Conservation (phyloP, 2,113 vertebrate genomes). For the Hucho hucho region DNA sequence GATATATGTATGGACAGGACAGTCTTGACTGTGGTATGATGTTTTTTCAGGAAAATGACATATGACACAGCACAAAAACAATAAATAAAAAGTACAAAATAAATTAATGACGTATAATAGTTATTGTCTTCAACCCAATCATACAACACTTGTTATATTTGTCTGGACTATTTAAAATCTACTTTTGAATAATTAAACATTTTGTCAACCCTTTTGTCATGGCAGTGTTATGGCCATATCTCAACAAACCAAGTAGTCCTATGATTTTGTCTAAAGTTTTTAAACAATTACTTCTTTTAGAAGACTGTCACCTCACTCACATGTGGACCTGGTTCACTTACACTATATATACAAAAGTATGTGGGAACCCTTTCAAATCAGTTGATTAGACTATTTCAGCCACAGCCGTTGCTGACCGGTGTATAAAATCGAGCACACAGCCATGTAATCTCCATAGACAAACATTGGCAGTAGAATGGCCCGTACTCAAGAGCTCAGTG, state of each 20-base stretch:
- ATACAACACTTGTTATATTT: slow-evolving; percentile 65
- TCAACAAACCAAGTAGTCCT: not conserved
- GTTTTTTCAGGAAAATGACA: slow-evolving; percentile 75
- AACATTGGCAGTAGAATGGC: no score
- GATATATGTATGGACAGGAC: slow-evolving; percentile 78
- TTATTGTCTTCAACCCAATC: slow-evolving; percentile 54
- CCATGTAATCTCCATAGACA: no score
- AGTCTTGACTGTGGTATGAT: slow-evolving; percentile 73
- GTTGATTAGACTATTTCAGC: no score
- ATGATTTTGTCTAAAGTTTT: not conserved
- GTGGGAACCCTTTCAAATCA: no score
- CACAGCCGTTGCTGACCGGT: no score
- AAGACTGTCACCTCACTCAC: slow-evolving; percentile 36
- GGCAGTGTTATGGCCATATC: not conserved
- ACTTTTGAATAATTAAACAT: slow-evolving; percentile 19
- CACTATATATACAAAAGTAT: no score
- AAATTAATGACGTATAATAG: slow-evolving; percentile 71
- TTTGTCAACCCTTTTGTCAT: slow-evolving; percentile 18
- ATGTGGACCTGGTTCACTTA: slow-evolving; percentile 53
- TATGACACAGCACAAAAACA: slow-evolving; percentile 79
- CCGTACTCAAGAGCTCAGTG: no score
- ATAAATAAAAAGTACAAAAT: slow-evolving; percentile 69
- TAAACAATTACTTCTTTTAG: not conserved
- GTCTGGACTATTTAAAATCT: slow-evolving; percentile 24
- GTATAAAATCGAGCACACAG: no score